Base-by-base conservation (phyloP, 2,797 vertebrate genomes). In the Xenopus petersii region DNA sequence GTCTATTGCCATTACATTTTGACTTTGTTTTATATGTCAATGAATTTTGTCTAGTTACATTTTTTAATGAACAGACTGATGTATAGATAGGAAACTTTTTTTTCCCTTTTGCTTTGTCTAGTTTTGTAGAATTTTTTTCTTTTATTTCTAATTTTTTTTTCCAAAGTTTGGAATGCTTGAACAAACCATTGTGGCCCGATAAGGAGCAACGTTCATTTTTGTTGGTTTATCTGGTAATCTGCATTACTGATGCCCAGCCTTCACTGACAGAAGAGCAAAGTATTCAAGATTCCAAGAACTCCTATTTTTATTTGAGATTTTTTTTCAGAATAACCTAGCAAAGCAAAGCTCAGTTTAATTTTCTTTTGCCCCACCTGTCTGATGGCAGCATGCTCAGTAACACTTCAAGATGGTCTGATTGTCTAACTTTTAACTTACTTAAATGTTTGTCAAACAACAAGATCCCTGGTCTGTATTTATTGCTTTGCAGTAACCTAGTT, bases 11-110 rank as follows among this genome's bases (percentile, higher is more conserved):
- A 92, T 90, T 88, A 87, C 88, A 86, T 92, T 89, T 92, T 84
- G 80, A 94, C 91, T 94, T 97, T 94, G 92, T 94, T 96, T 95
- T 93, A 90, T 92, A 91, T 89, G 88, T 93, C 89, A 91, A 82
- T 92, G 88, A 89, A 90, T 92, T 90, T 92, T 95, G 92, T 94
- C 94, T 93, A 93, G 94, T 93, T 94, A 89, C 84, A 82, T 88
- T 89, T 91, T 88, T 89, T 91, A 80, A 81, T 80, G 83, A 84
- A 88, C 87, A 94, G 89, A 90, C 92, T 94, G 88, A 90, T 90
- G 89, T 84, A 86, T 92, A 89, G 91, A 91, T 92, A 93, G 92
- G 89, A 88, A 90, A 88, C 80, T 80, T 85, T 90, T 21, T 90
- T 88, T 81, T 84, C 13, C 90, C 90, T 86, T 89, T 86, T 91